Base-by-base conservation (phyloP, 2,888 invertebrate species). In the Brachypalpus laphriformis region DNA sequence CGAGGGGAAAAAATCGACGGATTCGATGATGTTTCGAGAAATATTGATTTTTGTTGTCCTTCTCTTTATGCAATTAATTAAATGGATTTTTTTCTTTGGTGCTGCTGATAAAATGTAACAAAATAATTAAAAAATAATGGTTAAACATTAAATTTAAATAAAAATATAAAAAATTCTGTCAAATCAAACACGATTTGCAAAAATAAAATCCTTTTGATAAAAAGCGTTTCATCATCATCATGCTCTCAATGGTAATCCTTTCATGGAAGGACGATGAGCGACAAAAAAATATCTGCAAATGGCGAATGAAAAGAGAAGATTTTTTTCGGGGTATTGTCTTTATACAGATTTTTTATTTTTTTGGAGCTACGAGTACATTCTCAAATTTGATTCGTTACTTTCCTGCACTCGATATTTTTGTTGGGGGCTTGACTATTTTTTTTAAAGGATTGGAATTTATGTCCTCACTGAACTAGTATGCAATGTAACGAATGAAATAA, bases 31-130 rank as follows among this genome's bases (percentile, higher is more conserved):
- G 7, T 66, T 57, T 63, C 47, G 49, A 74, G 66, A 71, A 63
- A 45, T 71, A 83, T 83, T 72, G 82, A 82, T 82, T 82, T 77
- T 82, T 65, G n/a, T 28, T 34, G 11, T 4, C n/a, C n/a, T 14
- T 49, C 59, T 42, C 42, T 59, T 22, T 20, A 18, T 34, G 37
- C 37, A 63, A 74, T 74, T 63, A 51, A 63, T 63, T 40, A 47
- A 70, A 70, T 51, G n/a, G 40, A 40, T 14, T 40, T 40, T 40
- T 45, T 45, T 49, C 28, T 45, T 47, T 42, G 11, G 4, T 47
- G 14, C 4, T 40, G 40, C 34, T 34, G 9, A 9, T 11, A 40
- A 40, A 14, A 40, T 7, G 28, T 40, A 20, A 45, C n/a, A 37
- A n/a, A 18, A 59, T 76, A 76, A 77, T 70, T 65, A 45, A 66